phyloP scores from a whole-genome alignment of 37 sponge, comb jelly and placozoan species.

The Eunapius fragilis region DNA sequence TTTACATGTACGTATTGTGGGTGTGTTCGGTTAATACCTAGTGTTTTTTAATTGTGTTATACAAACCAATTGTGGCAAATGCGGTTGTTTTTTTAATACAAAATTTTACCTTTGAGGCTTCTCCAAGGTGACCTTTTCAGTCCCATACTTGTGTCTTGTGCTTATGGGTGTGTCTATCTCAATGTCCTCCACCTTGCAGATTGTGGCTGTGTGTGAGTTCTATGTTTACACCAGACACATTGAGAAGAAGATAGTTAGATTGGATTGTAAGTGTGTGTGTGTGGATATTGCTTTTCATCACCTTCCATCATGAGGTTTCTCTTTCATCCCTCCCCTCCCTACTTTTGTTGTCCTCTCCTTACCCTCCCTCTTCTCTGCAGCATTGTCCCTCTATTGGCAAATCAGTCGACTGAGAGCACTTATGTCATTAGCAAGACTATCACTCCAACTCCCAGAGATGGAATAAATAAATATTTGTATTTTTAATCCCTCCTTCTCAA shows the following conservation, averaged over 20 bases:
- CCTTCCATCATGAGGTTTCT: not conserved
- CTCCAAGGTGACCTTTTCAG: not conserved
- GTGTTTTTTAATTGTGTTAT: too few relatives aligned
- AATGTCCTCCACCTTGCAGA: conserved; percentile 11
- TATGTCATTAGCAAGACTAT: conserved; percentile 49
- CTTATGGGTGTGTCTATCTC: not conserved
- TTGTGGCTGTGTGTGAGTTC: conserved; percentile 65
- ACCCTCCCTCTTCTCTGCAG: conserved; percentile 20
- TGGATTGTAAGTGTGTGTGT: conserved; percentile 37
- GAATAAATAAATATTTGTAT: not conserved
- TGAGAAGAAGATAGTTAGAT: conserved; percentile 67
- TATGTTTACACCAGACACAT: conserved; percentile 68
- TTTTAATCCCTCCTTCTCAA: not conserved
- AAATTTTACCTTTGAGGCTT: too few relatives aligned
- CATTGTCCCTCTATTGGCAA: conserved; percentile 54
- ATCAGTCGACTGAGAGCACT: conserved; percentile 49
- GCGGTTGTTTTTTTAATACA: too few relatives aligned
- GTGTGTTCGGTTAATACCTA: too few relatives aligned
- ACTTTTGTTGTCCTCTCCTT: not conserved
- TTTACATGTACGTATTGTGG: not conserved
- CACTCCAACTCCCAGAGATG: conserved; percentile 25
- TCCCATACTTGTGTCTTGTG: not conserved
- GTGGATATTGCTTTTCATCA: too few relatives aligned
- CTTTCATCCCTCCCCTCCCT: not conserved
- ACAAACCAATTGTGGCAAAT: too few relatives aligned